A percentile compares a stretch with the other conserved stretches of the same genome.
phyloP scores from a whole-genome alignment of 2,888 invertebrate species.

The Plagodis pulveraria region DNA sequence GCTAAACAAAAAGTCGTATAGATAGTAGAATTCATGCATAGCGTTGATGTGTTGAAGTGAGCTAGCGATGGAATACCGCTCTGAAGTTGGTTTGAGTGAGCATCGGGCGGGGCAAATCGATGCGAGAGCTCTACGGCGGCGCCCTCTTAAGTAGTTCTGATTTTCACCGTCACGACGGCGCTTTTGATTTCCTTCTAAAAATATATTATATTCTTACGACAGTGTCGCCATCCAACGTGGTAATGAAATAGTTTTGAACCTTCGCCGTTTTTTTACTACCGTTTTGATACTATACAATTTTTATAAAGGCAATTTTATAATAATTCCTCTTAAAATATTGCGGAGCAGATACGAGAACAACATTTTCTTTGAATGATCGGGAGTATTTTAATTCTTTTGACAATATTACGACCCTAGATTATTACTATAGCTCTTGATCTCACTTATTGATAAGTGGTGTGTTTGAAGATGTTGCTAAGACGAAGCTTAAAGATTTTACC shows the following conservation, averaged over 20 bases:
- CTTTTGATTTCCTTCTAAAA: slow-evolving; percentile 34
- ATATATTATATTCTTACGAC: slow-evolving; percentile 14
- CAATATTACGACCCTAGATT: no score
- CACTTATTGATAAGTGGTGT: no score
- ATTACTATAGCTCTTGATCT: background rate
- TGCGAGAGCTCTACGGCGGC: slow-evolving; percentile 52
- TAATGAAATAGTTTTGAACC: background rate
- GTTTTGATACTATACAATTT: no score
- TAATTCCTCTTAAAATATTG: no score
- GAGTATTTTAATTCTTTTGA: no score
- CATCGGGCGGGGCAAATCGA: slow-evolving; percentile 72
- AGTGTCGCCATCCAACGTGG: slow-evolving; percentile 7
- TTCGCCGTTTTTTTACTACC: no score
- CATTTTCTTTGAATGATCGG: background rate
- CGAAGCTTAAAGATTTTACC: no score
- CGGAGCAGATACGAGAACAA: no score
- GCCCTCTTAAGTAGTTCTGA: slow-evolving; percentile 49
- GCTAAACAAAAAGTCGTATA: slow-evolving; percentile 76
- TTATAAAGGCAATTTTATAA: no score
- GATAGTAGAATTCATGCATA: slow-evolving; percentile 79
- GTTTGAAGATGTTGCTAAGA: no score
- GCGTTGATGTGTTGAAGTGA: slow-evolving; percentile 68
- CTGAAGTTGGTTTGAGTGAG: slow-evolving; percentile 70
- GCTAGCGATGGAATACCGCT: slow-evolving; percentile 55
- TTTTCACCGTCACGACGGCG: slow-evolving; percentile 51